A percentile compares a stretch with the other conserved stretches of the same genome.
phyloP scores from a whole-genome alignment of 2,888 invertebrate genomes.

The Chamaedrilus cognettii region DNA sequence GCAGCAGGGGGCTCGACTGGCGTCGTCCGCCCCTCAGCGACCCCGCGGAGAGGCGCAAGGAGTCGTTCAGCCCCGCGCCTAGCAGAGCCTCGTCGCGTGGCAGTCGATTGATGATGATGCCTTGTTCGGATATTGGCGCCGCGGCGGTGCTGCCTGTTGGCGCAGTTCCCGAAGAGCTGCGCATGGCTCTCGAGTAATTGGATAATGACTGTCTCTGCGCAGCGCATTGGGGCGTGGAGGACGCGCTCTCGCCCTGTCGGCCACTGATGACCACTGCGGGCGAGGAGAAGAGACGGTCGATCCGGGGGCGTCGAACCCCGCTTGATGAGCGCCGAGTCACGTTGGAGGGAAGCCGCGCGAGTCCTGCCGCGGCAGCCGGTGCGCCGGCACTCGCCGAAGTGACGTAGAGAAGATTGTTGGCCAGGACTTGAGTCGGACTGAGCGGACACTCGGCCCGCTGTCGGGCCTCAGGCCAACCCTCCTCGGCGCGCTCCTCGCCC shows the following conservation, averaged over 20 bases:
- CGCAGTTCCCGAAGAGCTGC: neutral
- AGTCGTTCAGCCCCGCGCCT: too few relatives aligned
- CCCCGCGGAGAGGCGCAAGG: too few relatives aligned
- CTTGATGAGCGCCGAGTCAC: neutral
- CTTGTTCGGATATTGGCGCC: too few relatives aligned
- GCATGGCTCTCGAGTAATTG: too few relatives aligned
- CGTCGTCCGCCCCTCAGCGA: too few relatives aligned
- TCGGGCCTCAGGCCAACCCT: too few relatives aligned
- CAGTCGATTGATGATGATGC: neutral
- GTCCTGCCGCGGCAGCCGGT: neutral
- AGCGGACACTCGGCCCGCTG: too few relatives aligned
- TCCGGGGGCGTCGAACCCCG: too few relatives aligned
- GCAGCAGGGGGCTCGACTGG: neutral
- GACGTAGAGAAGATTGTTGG: too few relatives aligned
- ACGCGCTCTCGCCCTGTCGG: neutral
- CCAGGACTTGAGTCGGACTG: too few relatives aligned
- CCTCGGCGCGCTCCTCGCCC: neutral
- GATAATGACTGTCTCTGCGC: too few relatives aligned
- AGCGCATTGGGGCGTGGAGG: neutral
- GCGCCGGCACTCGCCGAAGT: neutral
- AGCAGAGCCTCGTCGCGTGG: neutral
- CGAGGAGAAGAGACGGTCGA: neutral
- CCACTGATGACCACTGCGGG: neutral
- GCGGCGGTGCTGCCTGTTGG: neutral
- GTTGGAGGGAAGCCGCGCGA: neutral